These are phyloP conservation scores for Nomada ferruginata DNA, from an alignment of 2,888 invertebrate genomes.

Conservation along the genomic window DNA sequence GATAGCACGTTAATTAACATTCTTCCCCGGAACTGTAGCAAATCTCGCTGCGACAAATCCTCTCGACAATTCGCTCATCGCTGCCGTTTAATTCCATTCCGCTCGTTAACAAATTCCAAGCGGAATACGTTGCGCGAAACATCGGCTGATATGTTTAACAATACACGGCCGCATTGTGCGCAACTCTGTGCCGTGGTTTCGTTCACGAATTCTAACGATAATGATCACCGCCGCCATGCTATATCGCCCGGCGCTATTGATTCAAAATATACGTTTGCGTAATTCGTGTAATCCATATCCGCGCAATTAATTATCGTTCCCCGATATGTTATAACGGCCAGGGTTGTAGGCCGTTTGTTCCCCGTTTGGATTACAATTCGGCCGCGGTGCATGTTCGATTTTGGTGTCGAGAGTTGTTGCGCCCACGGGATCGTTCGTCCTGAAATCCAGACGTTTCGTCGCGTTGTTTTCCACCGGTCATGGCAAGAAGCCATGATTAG, in stretches of 20 bases:
- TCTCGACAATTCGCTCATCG: background rate
- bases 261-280: conserved; percentile 58
- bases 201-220: conserved; percentile 43
- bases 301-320: conserved; percentile 67
- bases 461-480: background rate
- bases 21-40: no score
- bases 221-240: conserved; percentile 55
- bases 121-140: background rate
- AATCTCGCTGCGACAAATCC: background rate
- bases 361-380: conserved; percentile 26
- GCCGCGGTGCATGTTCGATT: background rate
- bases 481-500: conserved; percentile 5
- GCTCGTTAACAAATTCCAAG: conserved; percentile 32
- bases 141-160: conserved; percentile 40
- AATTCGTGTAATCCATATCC: conserved; percentile 66
- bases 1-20: no score
- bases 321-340: conserved; percentile 60
- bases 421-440: background rate
- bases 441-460: background rate
- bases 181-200: background rate
- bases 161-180: background rate
- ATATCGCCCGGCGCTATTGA: conserved; percentile 50
- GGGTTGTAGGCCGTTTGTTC: conserved; percentile 13
- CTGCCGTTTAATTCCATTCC: conserved; percentile 10
- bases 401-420: conserved; percentile 7